Evolutionary conservation across 2,888 invertebrate genomes (phyloP).

Genomic region (Elysia crispata): DNA sequence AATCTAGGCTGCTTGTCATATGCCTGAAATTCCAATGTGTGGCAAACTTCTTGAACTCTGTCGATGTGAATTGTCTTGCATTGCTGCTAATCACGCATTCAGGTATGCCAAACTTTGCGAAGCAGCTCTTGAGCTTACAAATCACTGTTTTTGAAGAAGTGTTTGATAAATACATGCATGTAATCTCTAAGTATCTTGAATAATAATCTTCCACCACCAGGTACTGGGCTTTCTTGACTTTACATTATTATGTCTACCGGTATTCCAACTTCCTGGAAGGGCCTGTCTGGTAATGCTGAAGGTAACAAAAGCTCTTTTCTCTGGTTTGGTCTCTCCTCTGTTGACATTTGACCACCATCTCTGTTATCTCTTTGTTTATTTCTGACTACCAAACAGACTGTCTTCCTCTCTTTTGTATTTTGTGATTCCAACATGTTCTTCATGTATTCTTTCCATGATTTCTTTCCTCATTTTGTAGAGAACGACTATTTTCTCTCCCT

Average conservation of each 20-base stretch:
- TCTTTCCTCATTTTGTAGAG: not conserved
- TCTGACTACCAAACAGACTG: constrained; percentile 23
- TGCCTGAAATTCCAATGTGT: constrained; percentile 2
- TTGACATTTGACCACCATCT: constrained; percentile 18
- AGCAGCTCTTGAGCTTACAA: not conserved
- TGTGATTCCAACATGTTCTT: constrained; percentile 10
- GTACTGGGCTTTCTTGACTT: too few species aligned
- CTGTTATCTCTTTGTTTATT: not conserved
- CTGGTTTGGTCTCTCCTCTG: constrained; percentile 6
- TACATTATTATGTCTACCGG: not conserved
- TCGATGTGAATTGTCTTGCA: constrained; percentile 22
- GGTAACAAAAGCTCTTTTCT: constrained; percentile 15
- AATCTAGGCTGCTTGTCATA: not conserved
- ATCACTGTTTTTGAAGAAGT: not conserved
- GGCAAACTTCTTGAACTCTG: not conserved
- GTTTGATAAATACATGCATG: not conserved
- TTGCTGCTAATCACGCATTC: not conserved
- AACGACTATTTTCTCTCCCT: not conserved
- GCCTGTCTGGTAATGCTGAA: not conserved
- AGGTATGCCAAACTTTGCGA: not conserved
- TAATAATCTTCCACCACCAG: too few species aligned
- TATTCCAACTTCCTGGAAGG: constrained; percentile 14
- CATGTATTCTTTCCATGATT: constrained; percentile 20
- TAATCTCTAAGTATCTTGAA: too few species aligned
- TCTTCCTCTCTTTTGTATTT: constrained; percentile 21